phyloP scores from a whole-genome alignment of 2,888 invertebrate species.

The Plebejus anna region DNA sequence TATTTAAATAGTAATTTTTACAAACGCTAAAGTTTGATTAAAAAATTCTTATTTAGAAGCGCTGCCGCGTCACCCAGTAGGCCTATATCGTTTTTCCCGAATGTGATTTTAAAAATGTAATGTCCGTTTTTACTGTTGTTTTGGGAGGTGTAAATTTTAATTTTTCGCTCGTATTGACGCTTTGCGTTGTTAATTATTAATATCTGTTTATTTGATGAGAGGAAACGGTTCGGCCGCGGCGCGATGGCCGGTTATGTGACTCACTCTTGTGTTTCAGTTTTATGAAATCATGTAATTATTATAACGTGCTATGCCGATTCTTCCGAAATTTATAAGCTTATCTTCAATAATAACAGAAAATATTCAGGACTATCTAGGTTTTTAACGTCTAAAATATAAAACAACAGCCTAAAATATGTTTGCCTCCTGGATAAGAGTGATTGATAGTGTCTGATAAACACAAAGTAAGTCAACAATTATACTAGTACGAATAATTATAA shows the following conservation, averaged over 20 bases:
- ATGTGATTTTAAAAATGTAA: conserved; percentile 77
- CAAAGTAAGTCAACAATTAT: neutral
- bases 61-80: conserved; percentile 56
- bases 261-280: conserved; percentile 54
- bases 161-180: conserved; percentile 65
- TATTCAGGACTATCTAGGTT: neutral
- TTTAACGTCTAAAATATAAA: conserved; percentile 4
- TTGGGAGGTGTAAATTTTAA: conserved; percentile 70
- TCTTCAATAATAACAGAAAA: neutral
- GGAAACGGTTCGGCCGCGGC: conserved; percentile 49
- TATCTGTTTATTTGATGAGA: conserved; percentile 65
- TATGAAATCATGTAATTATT: conserved; percentile 48
- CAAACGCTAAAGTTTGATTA: conserved; percentile 80
- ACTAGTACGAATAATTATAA: neutral
- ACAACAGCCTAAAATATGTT: conserved; percentile 9
- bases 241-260: conserved; percentile 46
- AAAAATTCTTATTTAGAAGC: conserved; percentile 68
- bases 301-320: conserved; percentile 35
- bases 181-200: conserved; percentile 66
- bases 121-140: conserved; percentile 58
- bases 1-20: conserved; percentile 80
- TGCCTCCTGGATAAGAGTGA: conserved; percentile 23
- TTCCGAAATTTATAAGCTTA: conserved; percentile 34
- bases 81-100: conserved; percentile 67
- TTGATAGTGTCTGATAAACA: conserved; percentile 22